These are phyloP conservation scores for Acanthisitta chloris DNA, from an alignment of 2,113 vertebrate genomes.

Conservation along the genomic window DNA sequence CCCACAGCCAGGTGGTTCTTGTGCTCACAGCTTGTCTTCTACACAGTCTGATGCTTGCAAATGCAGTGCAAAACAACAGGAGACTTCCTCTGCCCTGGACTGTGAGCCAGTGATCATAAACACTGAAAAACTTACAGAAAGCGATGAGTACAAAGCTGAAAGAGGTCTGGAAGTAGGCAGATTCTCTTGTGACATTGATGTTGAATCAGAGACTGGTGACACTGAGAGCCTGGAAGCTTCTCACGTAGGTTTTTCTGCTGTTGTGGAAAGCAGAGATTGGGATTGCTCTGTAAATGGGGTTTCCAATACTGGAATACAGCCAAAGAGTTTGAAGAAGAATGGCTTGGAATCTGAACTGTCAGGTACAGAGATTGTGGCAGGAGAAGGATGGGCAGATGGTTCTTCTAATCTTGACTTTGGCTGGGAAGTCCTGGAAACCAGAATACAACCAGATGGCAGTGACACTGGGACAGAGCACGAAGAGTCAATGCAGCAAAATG, in stretches of 20 bases:
- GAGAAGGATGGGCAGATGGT: not conserved
- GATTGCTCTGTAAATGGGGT: not conserved
- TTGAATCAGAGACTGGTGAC: not conserved
- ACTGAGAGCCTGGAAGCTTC: not conserved
- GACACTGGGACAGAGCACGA: not conserved
- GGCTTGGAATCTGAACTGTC: not conserved
- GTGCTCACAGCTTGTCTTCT: not conserved
- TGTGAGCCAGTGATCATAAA: not conserved
- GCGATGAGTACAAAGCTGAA: not conserved
- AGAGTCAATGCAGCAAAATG: not conserved
- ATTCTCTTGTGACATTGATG: not conserved
- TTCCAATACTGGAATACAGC: not conserved
- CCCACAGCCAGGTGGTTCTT: not conserved
- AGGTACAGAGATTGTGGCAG: not conserved
- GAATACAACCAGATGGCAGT: not conserved
- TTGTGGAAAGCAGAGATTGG: conserved; percentile 20
- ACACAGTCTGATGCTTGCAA: not conserved
- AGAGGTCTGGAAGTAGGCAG: not conserved
- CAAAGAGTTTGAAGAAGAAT: not conserved
- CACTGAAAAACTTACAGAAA: not conserved
- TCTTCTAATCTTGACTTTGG: not conserved
- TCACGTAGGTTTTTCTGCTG: not conserved
- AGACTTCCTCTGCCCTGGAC: not conserved
- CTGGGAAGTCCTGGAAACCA: not conserved
- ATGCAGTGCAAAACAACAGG: not conserved